Evolutionary conservation across 1,140 invertebrate species (phyloP).

Genomic region (Tribolium castaneum): DNA sequence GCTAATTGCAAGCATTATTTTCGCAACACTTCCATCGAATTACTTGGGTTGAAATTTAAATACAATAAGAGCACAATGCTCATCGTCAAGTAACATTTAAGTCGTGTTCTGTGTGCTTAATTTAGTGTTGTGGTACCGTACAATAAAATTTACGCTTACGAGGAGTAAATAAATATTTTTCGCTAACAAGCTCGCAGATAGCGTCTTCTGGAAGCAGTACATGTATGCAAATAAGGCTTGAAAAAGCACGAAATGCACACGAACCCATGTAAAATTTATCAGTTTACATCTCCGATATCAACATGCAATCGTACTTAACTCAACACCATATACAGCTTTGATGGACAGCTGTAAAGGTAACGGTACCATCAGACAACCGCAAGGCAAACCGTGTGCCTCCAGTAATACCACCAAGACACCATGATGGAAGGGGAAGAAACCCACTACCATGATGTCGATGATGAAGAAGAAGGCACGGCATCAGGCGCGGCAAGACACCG

Average conservation of each 20-base stretch:
- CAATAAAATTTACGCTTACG: no score
- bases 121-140: no score
- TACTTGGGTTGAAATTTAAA: background rate
- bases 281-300: slow-evolving; percentile 11
- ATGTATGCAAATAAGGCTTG: background rate
- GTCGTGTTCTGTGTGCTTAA: no score
- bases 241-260: background rate
- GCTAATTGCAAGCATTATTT: no score
- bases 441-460: slow-evolving; percentile 23
- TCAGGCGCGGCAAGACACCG: slow-evolving; percentile 46
- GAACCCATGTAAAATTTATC: slow-evolving; percentile 4
- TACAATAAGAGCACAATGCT: background rate
- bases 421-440: background rate
- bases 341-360: slow-evolving; percentile 31
- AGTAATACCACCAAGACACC: slow-evolving; percentile 23
- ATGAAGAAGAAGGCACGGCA: slow-evolving; percentile 44
- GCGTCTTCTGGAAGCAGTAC: background rate
- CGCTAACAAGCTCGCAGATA: background rate
- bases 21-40: no score
- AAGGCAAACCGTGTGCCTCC: slow-evolving; percentile 27
- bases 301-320: slow-evolving; percentile 28
- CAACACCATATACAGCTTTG: slow-evolving; percentile 27
- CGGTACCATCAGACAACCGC: slow-evolving; percentile 22
- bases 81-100: no score
- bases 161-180: background rate